phyloP scores from a whole-genome alignment of 23 tunicate genomes.

The Trididemnum clinides region DNA sequence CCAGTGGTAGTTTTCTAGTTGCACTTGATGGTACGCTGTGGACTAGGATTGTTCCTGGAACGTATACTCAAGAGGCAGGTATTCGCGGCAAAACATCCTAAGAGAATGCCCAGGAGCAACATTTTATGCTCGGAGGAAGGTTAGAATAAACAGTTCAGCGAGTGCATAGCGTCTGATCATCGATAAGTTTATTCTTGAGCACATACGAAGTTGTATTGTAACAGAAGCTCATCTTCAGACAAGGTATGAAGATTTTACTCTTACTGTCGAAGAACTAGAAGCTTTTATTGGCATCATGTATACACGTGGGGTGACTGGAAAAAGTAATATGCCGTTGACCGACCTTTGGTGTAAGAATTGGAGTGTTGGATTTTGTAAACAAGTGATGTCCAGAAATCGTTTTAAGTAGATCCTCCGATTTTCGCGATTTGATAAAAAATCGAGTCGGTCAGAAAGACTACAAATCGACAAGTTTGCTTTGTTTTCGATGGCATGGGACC shows the following conservation, averaged over 20 bases:
- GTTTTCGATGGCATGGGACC: slow-evolving; percentile 2
- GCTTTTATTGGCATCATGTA: slow-evolving; percentile 25
- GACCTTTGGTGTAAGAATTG: slow-evolving; percentile 9
- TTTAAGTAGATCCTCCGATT: slow-evolving; percentile 18
- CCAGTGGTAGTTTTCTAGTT: background rate
- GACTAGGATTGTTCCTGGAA: background rate
- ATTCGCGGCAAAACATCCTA: too few relatives aligned
- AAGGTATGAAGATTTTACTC: slow-evolving; percentile 1
- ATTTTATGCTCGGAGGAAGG: too few relatives aligned
- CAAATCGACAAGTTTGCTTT: slow-evolving; percentile 22
- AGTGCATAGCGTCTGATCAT: too few relatives aligned
- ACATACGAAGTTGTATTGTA: too few relatives aligned
- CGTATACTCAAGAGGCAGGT: too few relatives aligned
- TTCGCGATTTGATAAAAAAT: slow-evolving; percentile 26
- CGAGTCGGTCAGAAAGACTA: slow-evolving; percentile 21
- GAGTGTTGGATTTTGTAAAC: slow-evolving; percentile 31
- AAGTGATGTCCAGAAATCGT: slow-evolving; percentile 33
- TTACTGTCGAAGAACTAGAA: slow-evolving; percentile 21
- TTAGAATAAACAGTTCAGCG: background rate
- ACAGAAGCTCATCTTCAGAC: slow-evolving; percentile 17
- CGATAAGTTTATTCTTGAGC: too few relatives aligned
- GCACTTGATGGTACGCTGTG: background rate
- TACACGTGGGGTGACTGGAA: slow-evolving; percentile 21
- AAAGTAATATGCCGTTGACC: slow-evolving; percentile 27
- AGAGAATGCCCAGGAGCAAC: too few relatives aligned